phyloP scores from a whole-genome alignment of 2,113 vertebrate species.

The Tretioscincus oriximinensis region DNA sequence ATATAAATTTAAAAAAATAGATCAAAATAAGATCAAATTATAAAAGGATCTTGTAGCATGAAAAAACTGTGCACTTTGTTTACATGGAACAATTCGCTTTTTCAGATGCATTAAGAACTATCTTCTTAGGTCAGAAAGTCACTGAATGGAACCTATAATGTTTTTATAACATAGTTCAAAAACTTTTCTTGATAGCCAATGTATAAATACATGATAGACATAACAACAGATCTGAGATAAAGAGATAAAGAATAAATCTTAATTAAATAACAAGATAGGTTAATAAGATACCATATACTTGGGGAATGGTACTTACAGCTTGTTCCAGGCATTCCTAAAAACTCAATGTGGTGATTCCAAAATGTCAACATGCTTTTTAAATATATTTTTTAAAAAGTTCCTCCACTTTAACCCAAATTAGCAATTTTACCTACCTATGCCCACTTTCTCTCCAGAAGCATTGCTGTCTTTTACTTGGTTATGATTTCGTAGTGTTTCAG shows the following conservation, averaged over 20 bases:
- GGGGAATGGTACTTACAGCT: not conserved
- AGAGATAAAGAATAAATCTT: too few relatives aligned
- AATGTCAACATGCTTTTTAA: not conserved
- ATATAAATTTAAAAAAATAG: not conserved
- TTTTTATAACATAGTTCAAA: not conserved
- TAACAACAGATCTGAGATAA: not conserved
- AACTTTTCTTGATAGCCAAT: not conserved
- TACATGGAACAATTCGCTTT: not conserved
- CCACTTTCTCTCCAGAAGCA: conserved; percentile 29
- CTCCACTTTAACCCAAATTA: not conserved
- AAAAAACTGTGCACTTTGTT: not conserved
- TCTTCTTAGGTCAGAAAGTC: not conserved
- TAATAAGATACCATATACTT: too few relatives aligned
- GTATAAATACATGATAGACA: not conserved
- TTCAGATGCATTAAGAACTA: not conserved
- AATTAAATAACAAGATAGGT: too few relatives aligned
- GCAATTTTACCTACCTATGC: conserved; percentile 53
- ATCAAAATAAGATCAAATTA: not conserved
- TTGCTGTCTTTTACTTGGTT: not conserved
- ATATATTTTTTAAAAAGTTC: not conserved
- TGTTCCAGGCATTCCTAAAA: not conserved
- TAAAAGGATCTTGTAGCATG: not conserved
- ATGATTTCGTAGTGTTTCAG: conserved; percentile 13
- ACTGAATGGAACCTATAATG: not conserved
- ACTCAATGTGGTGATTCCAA: not conserved